Conservation (phyloP, 1,140 invertebrate species). For the Thaumetopoea pityocampa region DNA sequence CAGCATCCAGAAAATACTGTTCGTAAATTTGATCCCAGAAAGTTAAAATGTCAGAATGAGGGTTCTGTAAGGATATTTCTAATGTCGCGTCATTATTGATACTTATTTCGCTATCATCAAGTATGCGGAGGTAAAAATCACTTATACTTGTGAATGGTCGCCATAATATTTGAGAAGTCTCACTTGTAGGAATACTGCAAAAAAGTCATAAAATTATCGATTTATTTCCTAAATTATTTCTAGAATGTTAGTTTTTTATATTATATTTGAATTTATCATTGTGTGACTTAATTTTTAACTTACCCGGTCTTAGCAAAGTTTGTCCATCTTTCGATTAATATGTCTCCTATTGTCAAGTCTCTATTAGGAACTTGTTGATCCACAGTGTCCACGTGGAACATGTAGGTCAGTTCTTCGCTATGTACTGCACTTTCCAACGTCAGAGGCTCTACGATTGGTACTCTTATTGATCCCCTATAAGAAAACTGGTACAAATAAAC, state of each 20-base stretch:
- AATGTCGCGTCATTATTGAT: conserved; percentile 24
- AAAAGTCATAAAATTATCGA: conserved; percentile 15
- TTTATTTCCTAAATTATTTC: not conserved
- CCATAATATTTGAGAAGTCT: conserved; percentile 38
- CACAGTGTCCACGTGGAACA: conserved; percentile 37
- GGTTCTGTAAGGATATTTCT: conserved; percentile 39
- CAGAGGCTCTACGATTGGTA: conserved; percentile 33
- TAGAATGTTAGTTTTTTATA: not conserved
- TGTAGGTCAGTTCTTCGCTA: conserved; percentile 55
- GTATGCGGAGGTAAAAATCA: conserved; percentile 32
- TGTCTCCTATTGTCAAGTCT: conserved; percentile 43
- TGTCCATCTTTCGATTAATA: conserved; percentile 59
- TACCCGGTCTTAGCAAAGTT: conserved; percentile 61
- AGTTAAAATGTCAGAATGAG: conserved; percentile 31
- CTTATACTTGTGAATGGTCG: conserved; percentile 30
- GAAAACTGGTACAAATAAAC: conserved; percentile 64
- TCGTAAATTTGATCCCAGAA: conserved; percentile 58
- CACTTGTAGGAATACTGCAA: conserved; percentile 41
- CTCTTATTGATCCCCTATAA: conserved; percentile 44
- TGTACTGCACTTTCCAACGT: conserved; percentile 40
- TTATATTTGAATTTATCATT: not conserved
- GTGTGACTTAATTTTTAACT: conserved; percentile 10
- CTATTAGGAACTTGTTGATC: too few species aligned
- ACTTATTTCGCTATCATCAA: conserved; percentile 35
- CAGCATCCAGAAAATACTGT: conserved; percentile 44